Evolutionary conservation across 1,140 invertebrate genomes (phyloP).

Genomic region (Drosophila kohkoa): DNA sequence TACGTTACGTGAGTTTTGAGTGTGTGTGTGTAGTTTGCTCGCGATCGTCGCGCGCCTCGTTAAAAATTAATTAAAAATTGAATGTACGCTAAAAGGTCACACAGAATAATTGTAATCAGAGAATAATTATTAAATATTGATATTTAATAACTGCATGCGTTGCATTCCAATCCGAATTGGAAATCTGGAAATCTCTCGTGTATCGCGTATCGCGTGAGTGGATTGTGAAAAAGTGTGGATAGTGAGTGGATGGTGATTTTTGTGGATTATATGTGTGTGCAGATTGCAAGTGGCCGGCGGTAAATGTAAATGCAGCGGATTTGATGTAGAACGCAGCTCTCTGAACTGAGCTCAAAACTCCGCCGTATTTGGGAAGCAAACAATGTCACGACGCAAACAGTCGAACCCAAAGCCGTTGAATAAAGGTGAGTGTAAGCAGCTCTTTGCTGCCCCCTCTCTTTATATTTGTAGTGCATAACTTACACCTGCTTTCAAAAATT

Average conservation of each 20-base stretch:
- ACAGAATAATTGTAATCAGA: slow-evolving; percentile 8
- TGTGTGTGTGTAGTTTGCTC: slow-evolving; percentile 4
- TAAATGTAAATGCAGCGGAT: slow-evolving; percentile 55
- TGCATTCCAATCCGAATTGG: slow-evolving; percentile 32
- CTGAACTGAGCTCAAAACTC: slow-evolving; percentile 53
- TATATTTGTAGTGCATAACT: not conserved
- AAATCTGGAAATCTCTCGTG: not conserved
- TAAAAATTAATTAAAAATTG: slow-evolving; percentile 67
- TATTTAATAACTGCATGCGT: slow-evolving; percentile 40
- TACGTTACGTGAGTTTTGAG: slow-evolving; percentile 17
- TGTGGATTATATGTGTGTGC: slow-evolving; percentile 6
- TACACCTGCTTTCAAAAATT: slow-evolving; percentile 35
- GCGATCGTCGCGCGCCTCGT: slow-evolving; percentile 65
- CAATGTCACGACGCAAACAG: slow-evolving; percentile 86
- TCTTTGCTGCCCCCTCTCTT: not conserved
- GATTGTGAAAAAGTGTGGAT: not conserved
- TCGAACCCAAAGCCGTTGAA: slow-evolving; percentile 86
- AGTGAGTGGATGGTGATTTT: slow-evolving; percentile 21
- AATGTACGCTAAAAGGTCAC: slow-evolving; percentile 33
- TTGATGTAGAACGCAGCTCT: slow-evolving; percentile 64
- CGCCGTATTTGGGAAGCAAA: slow-evolving; percentile 58
- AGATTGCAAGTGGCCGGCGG: slow-evolving; percentile 47
- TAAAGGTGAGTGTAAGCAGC: slow-evolving; percentile 84
- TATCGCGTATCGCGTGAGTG: slow-evolving; percentile 17
- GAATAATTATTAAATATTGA: slow-evolving; percentile 45